Evolutionary conservation across 2,888 invertebrate species (phyloP).

Genomic region (Cheilosia impressa): DNA sequence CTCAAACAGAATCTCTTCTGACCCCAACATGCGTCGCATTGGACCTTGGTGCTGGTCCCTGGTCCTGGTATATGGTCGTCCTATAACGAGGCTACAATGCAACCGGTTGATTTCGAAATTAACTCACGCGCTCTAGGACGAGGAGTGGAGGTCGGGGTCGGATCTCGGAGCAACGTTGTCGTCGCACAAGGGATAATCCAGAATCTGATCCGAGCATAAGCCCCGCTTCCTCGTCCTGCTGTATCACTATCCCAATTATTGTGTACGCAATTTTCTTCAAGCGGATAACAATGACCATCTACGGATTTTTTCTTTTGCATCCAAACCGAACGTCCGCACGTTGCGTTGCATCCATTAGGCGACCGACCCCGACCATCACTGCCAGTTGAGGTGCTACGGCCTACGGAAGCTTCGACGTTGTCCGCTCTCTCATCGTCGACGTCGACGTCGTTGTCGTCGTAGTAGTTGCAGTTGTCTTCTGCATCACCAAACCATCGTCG

Average conservation of each 20-base stretch:
- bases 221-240: constrained; percentile 4
- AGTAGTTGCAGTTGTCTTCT: constrained; percentile 48
- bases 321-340: constrained; percentile 34
- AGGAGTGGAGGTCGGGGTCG: neutral
- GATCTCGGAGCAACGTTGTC: constrained; percentile 19
- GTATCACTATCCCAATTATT: constrained; percentile 71
- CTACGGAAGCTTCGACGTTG: constrained; percentile 55
- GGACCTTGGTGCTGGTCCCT: constrained; percentile 38
- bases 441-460: constrained; percentile 45
- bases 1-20: constrained; percentile 49
- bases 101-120: constrained; percentile 64
- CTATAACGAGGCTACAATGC: constrained; percentile 65
- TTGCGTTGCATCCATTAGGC: constrained; percentile 69
- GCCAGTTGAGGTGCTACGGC: constrained; percentile 56
- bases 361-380: constrained; percentile 33
- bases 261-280: constrained; percentile 74
- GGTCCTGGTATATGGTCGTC: constrained; percentile 24
- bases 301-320: constrained; percentile 72
- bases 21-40: constrained; percentile 56
- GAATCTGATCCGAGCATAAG: constrained; percentile 33
- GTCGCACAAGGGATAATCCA: constrained; percentile 67
- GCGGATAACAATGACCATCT: constrained; percentile 77
- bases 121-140: constrained; percentile 52
- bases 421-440: constrained; percentile 15
- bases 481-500: constrained; percentile 53